Percentiles rank a stretch among this genome's conserved stretches.
Conservation (phyloP, 1,140 invertebrate genomes). For the Periplaneta americana region DNA sequence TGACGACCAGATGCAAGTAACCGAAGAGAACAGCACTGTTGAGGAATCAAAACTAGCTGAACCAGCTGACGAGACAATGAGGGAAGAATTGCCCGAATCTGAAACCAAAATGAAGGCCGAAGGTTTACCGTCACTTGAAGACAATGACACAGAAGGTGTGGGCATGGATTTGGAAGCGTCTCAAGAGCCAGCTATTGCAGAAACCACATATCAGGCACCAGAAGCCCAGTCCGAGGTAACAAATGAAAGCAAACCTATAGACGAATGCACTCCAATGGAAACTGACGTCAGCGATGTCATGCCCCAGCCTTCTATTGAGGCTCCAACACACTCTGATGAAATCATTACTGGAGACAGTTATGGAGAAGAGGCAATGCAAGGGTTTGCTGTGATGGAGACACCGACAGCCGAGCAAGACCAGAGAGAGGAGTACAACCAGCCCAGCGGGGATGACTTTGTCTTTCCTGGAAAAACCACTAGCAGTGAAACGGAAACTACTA, state of each 20-base stretch:
- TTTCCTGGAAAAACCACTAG: background rate
- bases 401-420: too few relatives aligned
- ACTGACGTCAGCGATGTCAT: background rate
- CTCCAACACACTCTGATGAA: background rate
- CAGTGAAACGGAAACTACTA: background rate
- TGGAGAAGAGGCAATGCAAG: slow-evolving; percentile 1
- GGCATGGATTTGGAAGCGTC: background rate
- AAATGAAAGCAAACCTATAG: background rate
- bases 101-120: background rate
- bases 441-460: background rate
- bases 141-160: background rate
- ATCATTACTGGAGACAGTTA: slow-evolving; percentile 2
- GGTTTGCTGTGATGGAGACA: background rate
- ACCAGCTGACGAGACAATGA: background rate
- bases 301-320: background rate
- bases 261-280: background rate
- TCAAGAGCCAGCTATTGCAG: background rate
- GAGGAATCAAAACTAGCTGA: background rate
- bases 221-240: background rate
- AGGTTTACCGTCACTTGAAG: background rate
- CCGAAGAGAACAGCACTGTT: background rate
- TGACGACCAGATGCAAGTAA: background rate
- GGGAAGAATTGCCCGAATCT: background rate
- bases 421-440: background rate
- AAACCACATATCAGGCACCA: background rate